A percentile compares a stretch with the other conserved stretches of the same genome.
phyloP scores from a whole-genome alignment of 2,888 invertebrate species.

The Allophyes oxyacanthae region DNA sequence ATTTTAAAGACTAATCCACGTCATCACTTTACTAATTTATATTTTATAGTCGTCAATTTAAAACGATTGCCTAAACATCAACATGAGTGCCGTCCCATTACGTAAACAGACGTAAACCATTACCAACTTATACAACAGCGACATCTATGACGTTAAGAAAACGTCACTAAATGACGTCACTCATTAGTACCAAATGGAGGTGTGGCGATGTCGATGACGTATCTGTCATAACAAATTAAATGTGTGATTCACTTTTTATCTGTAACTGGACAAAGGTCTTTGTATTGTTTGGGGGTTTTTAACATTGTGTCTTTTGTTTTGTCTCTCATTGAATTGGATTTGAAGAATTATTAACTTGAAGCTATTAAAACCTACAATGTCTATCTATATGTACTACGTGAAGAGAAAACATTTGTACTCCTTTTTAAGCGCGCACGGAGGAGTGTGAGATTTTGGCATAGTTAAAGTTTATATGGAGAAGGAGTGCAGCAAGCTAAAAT shows the following conservation, averaged over 20 bases:
- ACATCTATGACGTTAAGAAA: conserved; percentile 9
- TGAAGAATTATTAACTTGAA: too few species aligned
- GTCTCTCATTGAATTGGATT: too few species aligned
- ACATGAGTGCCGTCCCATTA: background rate
- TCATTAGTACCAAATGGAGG: conserved; percentile 14
- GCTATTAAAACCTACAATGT: too few species aligned
- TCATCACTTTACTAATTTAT: conserved; percentile 1
- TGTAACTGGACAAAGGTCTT: conserved; percentile 26
- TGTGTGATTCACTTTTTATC: conserved; percentile 21
- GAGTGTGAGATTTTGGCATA: too few species aligned
- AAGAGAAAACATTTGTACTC: too few species aligned
- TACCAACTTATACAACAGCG: too few species aligned
- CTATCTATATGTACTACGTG: too few species aligned
- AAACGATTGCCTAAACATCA: conserved; percentile 2
- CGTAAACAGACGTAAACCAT: background rate
- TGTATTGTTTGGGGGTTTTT: conserved; percentile 21
- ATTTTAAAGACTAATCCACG: conserved; percentile 2
- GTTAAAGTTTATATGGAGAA: too few species aligned
- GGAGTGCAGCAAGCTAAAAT: too few species aligned
- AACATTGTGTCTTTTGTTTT: conserved; percentile 30
- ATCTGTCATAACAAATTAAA: too few species aligned
- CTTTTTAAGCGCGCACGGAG: too few species aligned
- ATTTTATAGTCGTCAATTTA: conserved; percentile 18
- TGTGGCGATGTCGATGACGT: conserved; percentile 19
- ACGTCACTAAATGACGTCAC: conserved; percentile 11